phyloP scores from a whole-genome alignment of 1,140 invertebrate species.

The Popillia japonica region DNA sequence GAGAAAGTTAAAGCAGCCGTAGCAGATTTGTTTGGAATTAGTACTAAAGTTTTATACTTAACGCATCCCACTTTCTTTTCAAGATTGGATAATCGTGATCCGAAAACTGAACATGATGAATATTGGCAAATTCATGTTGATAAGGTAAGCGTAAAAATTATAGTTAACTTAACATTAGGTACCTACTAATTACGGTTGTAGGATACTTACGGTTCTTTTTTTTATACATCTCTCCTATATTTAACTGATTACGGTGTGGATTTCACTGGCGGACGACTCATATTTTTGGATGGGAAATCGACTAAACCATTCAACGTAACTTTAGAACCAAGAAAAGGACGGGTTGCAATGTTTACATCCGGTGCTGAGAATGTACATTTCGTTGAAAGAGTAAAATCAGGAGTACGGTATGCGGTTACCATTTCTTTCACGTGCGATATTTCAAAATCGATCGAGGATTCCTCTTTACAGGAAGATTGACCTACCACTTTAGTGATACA shows the following conservation, averaged over 20 bases:
- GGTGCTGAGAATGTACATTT: slow-evolving; percentile 84
- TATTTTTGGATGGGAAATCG: slow-evolving; percentile 75
- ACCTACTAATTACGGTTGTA: slow-evolving; percentile 59
- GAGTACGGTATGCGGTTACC: slow-evolving; percentile 80
- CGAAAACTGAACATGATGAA: slow-evolving; percentile 81
- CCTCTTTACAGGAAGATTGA: slow-evolving; percentile 47
- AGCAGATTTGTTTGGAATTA: slow-evolving; percentile 77
- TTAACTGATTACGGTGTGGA: slow-evolving; percentile 77
- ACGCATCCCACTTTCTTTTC: slow-evolving; percentile 90
- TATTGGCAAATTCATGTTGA: slow-evolving; percentile 90
- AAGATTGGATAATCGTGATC: slow-evolving; percentile 71
- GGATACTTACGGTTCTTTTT: slow-evolving; percentile 85
- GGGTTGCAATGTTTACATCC: slow-evolving; percentile 86
- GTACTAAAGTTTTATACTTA: slow-evolving; percentile 72
- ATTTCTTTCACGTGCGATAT: slow-evolving; percentile 87
- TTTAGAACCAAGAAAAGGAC: slow-evolving; percentile 79
- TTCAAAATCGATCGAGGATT: slow-evolving; percentile 69
- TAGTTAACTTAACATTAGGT: too few relatives aligned
- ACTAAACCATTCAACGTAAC: slow-evolving; percentile 68
- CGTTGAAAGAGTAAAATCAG: slow-evolving; percentile 81
- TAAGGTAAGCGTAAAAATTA: slow-evolving; percentile 68
- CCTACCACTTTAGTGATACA: too few relatives aligned
- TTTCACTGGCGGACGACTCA: slow-evolving; percentile 83
- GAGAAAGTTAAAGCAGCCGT: slow-evolving; percentile 81
- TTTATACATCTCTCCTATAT: slow-evolving; percentile 86